Evolutionary conservation across 2,888 invertebrate species (phyloP).

Genomic region (Ectemnius continuus): DNA sequence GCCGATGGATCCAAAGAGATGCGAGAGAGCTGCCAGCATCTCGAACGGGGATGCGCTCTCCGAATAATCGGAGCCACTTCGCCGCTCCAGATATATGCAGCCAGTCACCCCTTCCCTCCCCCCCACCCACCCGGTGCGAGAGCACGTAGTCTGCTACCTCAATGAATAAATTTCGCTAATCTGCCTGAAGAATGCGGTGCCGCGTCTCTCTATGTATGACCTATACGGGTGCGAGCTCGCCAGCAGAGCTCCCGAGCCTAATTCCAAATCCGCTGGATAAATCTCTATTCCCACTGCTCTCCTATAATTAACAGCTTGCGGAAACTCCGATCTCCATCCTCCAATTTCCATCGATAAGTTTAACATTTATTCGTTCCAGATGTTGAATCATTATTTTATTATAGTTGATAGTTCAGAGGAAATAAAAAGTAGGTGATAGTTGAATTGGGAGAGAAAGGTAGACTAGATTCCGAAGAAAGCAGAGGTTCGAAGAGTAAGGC

Average conservation of each 20-base stretch:
- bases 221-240: too few relatives aligned
- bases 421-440: not conserved
- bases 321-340: too few relatives aligned
- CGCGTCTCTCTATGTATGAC: not conserved
- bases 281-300: too few relatives aligned
- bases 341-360: too few relatives aligned
- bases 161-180: slow-evolving; percentile 7
- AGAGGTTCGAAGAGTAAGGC: slow-evolving; percentile 19
- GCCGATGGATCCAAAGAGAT: not conserved
- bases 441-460: not conserved
- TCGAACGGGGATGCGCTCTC: not conserved
- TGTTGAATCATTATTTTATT: too few relatives aligned
- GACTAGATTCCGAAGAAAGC: slow-evolving; percentile 17
- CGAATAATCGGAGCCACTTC: slow-evolving; percentile 4
- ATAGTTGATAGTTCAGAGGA: not conserved
- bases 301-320: too few relatives aligned
- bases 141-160: not conserved
- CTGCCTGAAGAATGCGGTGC: not conserved
- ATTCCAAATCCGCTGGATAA: too few relatives aligned
- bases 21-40: slow-evolving; percentile 7
- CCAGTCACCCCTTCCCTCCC: not conserved
- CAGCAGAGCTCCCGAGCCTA: too few relatives aligned
- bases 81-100: not conserved
- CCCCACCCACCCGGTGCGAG: not conserved
- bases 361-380: too few relatives aligned